Conservation (phyloP, 2,888 invertebrate species). For the Magallana nippona region DNA sequence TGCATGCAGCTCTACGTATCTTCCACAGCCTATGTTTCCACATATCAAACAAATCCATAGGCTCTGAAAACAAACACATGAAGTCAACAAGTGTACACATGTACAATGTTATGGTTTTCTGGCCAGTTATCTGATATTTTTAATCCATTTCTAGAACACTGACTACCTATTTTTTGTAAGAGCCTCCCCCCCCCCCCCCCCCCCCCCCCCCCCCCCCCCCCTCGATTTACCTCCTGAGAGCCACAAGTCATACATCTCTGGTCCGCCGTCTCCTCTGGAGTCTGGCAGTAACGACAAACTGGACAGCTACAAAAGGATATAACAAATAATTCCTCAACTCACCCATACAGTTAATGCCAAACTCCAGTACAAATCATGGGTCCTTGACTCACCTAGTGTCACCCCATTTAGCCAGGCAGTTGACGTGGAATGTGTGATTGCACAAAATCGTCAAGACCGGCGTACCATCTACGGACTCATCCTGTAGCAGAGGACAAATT, state of each 20-base stretch:
- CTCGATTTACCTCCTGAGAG: constrained; percentile 77
- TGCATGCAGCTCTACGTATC: constrained; percentile 94
- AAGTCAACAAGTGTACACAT: neutral
- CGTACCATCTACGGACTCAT: constrained; percentile 96
- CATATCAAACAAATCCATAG: constrained; percentile 99
- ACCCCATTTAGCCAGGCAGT: constrained; percentile 96
- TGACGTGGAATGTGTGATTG: constrained; percentile 98
- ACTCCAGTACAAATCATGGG: too few relatives aligned
- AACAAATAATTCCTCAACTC: too few relatives aligned
- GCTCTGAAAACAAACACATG: constrained; percentile 79
- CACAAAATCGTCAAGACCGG: constrained; percentile 95
- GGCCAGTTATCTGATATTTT: too few relatives aligned
- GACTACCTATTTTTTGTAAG: neutral
- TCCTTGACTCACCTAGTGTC: constrained; percentile 85
- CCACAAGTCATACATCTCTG: constrained; percentile 87
- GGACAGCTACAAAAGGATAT: constrained; percentile 88
- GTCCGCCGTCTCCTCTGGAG: constrained; percentile 88
- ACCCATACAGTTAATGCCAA: too few relatives aligned
- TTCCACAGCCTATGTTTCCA: constrained; percentile 98
- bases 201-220: too few relatives aligned
- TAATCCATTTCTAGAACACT: too few relatives aligned
- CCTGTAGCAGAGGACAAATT: constrained; percentile 82
- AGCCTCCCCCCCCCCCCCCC: too few relatives aligned
- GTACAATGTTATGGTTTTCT: too few relatives aligned
- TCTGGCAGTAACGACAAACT: constrained; percentile 94